Evolutionary conservation across 2,113 vertebrate genomes (phyloP), one percentile per base, ranked within the genome.

Genomic region (Hemiprocne comata): DNA sequence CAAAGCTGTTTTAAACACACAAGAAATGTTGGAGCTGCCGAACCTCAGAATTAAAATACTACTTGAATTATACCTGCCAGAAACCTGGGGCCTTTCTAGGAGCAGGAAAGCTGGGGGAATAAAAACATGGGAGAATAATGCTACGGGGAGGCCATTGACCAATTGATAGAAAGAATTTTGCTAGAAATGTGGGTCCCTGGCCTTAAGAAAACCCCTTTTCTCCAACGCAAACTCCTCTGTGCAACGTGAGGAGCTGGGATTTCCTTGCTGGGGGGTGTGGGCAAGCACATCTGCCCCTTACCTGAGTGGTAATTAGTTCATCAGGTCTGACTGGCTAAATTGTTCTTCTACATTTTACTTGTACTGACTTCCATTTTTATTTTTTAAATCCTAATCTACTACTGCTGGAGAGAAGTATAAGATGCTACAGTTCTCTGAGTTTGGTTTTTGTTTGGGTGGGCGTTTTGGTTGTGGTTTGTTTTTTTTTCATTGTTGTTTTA

Each of bases 1-100:
- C 51, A 17, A 13, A 11, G 34, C 69, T 65, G 9, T 25, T 73
- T 12, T 21, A 51, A 57, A 29, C 54, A 40, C 14, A 18, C 33
- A 4, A 24, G 64, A 60, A 72, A 33, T 7, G 17, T 62, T 76
- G 62, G 28, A 83, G 44, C 34, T 77, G 54, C 79, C 10, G 19
- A 74, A 40, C 8, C 10, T 33, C 1, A 2, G 67, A 55, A 90
- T 69, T 29, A 4, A 65, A 92, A 26, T 4, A 2, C 4, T 36
- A 23, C 17, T 11, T 61, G 4, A 5, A 13, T 36, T 70, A 42
- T 42, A 42, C 0, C 0, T 13, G 20, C 2, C 9, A 44, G 5
- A 42, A 84, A 73, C 60, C 2, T 6, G 46, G 33, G 65, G 12
- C 13, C 2, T 74, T 65, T 55, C 50, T 29, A 0, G 3, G 20